Base-by-base conservation (phyloP, 2,797 vertebrate genomes). In the Eulemur mongoz region DNA sequence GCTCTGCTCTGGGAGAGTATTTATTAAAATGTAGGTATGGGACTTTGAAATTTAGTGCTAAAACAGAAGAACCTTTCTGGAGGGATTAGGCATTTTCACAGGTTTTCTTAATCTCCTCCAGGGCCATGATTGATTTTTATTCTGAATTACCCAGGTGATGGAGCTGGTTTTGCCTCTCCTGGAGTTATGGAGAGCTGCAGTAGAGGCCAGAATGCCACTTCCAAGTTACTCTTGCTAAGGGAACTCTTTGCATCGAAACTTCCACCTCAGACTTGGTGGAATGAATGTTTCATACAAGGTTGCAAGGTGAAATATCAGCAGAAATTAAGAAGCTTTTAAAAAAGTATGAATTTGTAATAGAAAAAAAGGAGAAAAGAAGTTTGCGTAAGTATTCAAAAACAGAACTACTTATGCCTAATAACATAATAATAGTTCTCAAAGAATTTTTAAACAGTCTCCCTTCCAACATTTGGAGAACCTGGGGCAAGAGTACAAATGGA, bases 211-310 rank as follows among this genome's bases (percentile, higher is more conserved):
- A 96, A 85, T 65, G 89, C 96, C 96, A 88, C n/a, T 97, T 97
- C 97, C 97, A 90, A 90, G 97, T 96, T 98, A 95, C 91, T 45
- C 89, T 97, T 98, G 96, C 96, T 96, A 97, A 96, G 96, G 97
- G 96, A 98, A 97, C 96, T 69, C 79, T 69, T 93, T 12, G 79
- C 89, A 27, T 38, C 79, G 81, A 79, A 96, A 81, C 82, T 35
- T 61, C 22, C 4, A 38, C 50, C 35, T 83, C 50, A 23, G 57
- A 30, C 63, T 85, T 30, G 32, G 59, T 23, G 61, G 23, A 52
- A 30, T 40, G 54, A 54, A 89, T 54, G n/a, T 43, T 40, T 89
- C 25, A 30, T 27, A 13, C 3, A 63, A 59, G 43, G n/a, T 23
- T 35, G 50, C 18, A n/a, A 4, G 52, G 67, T 91, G 69, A 78